Evolutionary conservation across 2,888 invertebrate species (phyloP), one percentile per base, ranked within the genome.

Genomic region (Polia nebulosa): DNA sequence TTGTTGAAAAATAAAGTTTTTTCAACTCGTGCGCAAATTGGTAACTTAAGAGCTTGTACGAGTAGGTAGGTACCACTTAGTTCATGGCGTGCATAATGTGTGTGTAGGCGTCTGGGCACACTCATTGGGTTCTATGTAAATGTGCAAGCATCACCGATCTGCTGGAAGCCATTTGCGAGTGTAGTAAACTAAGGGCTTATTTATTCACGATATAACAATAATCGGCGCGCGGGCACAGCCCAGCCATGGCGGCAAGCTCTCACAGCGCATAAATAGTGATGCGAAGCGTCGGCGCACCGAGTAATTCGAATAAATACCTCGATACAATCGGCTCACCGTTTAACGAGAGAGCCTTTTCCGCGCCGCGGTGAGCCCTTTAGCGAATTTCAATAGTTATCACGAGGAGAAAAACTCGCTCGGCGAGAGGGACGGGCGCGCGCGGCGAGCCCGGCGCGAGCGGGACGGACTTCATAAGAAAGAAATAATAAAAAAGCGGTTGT

Each of bases 321-420:
- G 92, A 94, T 94, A 93, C 90, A 90, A 95, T 95, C 94, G 91
- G 90, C 91, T 94, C 92, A 92, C 92, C 93, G 93, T 94, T 95
- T 95, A 95, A 95, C 94, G 93, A 94, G 94, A 94, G 92, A 91
- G 93, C 93, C 95, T 94, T 95, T 95, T 94, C 95, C 94, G 92
- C 94, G 91, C 93, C 93, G 94, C 93, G 93, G 94, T 91, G 94
- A 95, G 92, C 94, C 94, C 92, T 95, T 95, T 95, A 95, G 95
- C 95, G 94, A 95, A 95, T 95, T 95, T 95, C 95, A 95, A 95
- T 95, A 95, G 95, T 95, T 95, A 95, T 94, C 95, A 92, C 94
- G 90, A 88, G 90, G 93, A 95, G 95, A 95, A 95, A 95, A 95
- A 95, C 95, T 94, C 93, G 87, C 87, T 89, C 82, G 85, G 56